Percentiles rank a stretch among this genome's conserved stretches.
phyloP scores from a whole-genome alignment of 2,113 vertebrate species.

The Amia ocellicauda region DNA sequence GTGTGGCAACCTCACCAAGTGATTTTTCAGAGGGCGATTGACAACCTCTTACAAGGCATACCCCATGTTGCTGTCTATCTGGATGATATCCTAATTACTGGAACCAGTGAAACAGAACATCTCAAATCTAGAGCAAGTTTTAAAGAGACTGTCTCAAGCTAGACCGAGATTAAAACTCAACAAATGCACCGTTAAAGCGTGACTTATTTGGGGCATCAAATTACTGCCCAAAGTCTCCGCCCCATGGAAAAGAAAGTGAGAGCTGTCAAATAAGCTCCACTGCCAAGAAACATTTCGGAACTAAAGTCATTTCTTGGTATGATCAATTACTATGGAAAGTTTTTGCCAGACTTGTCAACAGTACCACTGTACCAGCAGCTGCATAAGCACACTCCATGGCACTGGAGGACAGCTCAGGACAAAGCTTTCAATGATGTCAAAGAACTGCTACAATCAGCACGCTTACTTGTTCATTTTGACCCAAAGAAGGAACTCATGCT shows the following conservation, averaged over 20 bases:
- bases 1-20: conserved; percentile 15
- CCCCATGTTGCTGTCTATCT: conserved; percentile 20
- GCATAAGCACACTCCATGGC: conserved; percentile 13
- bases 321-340: conserved; percentile 24
- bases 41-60: conserved; percentile 23
- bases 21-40: conserved; percentile 29
- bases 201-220: conserved; percentile 16
- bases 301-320: conserved; percentile 20
- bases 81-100: conserved; percentile 21
- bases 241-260: conserved; percentile 25
- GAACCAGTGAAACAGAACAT: not conserved
- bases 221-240: conserved; percentile 16
- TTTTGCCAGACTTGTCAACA: conserved; percentile 11
- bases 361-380: conserved; percentile 13
- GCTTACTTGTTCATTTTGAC: conserved; percentile 4
- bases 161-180: not conserved
- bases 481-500: conserved; percentile 1
- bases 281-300: conserved; percentile 1
- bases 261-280: conserved; percentile 22
- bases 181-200: conserved; percentile 13
- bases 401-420: conserved; percentile 13
- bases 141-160: conserved; percentile 22
- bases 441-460: not conserved
- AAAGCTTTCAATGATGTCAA: conserved; percentile 20
- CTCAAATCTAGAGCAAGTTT: conserved; percentile 12